Evolutionary conservation across 2,113 vertebrate species (phyloP).

Genomic region (Ailurus styani): DNA sequence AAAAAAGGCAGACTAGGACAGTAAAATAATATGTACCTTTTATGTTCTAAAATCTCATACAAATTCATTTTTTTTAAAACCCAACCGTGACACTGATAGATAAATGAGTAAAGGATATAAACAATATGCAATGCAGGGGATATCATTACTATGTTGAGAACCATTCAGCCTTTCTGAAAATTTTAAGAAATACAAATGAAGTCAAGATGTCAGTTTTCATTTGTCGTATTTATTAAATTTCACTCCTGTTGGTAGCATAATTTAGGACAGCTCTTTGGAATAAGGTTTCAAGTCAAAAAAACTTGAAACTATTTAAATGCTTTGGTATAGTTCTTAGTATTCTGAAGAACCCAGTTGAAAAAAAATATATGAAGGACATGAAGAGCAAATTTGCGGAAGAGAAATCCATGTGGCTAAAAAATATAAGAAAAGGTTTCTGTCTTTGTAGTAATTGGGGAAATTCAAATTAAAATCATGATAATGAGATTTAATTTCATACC

Average conservation of each 20-base stretch:
- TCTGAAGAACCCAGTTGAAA: not conserved
- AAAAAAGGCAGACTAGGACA: not conserved
- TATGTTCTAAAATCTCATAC: not conserved
- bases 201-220: not conserved
- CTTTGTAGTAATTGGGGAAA: not conserved
- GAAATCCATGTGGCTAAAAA: not conserved
- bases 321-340: not conserved
- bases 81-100: not conserved
- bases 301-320: not conserved
- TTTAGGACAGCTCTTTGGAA: conserved; percentile 28
- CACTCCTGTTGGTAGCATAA: not conserved
- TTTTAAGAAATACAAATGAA: not conserved
- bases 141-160: not conserved
- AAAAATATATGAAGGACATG: not conserved
- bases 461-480: not conserved
- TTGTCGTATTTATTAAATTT: conserved; percentile 7
- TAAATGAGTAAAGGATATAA: not conserved
- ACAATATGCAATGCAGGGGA: not conserved
- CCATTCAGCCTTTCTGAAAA: not conserved
- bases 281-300: not conserved
- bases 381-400: not conserved
- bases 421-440: not conserved
- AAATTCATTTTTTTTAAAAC: not conserved
- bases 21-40: not conserved
- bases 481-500: not conserved